Conservation (phyloP, 1,140 invertebrate species). For the Platyscapa corneri region DNA sequence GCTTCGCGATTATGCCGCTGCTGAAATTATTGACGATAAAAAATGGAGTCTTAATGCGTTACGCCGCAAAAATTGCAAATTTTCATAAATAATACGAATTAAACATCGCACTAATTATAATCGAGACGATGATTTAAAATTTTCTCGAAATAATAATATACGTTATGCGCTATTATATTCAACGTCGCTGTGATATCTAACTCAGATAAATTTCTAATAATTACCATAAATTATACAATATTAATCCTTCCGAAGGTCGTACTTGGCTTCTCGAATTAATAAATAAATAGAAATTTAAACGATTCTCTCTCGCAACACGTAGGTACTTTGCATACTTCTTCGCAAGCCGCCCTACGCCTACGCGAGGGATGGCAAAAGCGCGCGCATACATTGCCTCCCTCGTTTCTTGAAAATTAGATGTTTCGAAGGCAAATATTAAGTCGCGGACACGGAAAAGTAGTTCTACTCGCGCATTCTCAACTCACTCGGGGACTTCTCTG, state of each 20-base stretch:
- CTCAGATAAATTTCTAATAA: background rate
- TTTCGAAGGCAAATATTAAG: slow-evolving; percentile 43
- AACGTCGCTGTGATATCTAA: background rate
- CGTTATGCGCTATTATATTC: background rate
- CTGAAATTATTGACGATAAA: slow-evolving; percentile 11
- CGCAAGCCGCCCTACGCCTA: background rate
- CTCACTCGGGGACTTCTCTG: background rate
- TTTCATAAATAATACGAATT: background rate
- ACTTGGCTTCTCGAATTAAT: background rate
- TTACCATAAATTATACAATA: background rate
- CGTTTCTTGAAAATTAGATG: slow-evolving; percentile 42
- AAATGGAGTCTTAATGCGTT: background rate
- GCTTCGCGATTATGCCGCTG: background rate
- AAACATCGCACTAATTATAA: no score
- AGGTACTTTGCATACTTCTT: background rate
- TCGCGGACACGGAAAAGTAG: slow-evolving; percentile 38
- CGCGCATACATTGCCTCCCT: slow-evolving; percentile 11
- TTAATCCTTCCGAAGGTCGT: no score
- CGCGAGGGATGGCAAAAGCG: slow-evolving; percentile 42
- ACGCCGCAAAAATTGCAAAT: background rate
- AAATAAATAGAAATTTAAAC: background rate
- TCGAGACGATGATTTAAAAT: no score
- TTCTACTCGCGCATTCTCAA: slow-evolving; percentile 4
- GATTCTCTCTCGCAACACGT: background rate
- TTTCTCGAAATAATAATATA: no score